Evolutionary conservation across 2,797 vertebrate species (phyloP), one percentile per base, ranked within the genome.

Genomic region (Gallirallus australis): DNA sequence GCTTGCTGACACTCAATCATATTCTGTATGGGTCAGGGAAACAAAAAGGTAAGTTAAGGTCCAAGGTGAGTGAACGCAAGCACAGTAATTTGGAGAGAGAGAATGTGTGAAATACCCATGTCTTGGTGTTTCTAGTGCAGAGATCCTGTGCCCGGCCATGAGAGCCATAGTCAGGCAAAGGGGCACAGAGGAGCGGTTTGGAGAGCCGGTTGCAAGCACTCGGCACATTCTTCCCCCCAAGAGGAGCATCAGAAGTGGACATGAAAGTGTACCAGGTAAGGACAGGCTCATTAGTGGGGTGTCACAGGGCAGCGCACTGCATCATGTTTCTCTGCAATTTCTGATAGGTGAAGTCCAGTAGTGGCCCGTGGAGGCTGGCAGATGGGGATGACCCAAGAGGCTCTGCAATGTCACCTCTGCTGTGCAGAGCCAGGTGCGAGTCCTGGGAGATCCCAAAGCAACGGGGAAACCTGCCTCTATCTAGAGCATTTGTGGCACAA

Each of bases 201-300:
- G 98, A 95, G 94, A 90, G 39, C 78, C 97, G 7, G 19, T 97
- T 21, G 96, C 94, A 30, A 97, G 93, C 48, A 95, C 75, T 82
- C 97, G 97, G 91, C 86, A 94, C 86, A 79, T 98, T 53, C 94
- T 98, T 68, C 91, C 95, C 42, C 98, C 97, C 5, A 86, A 86
- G 94, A 93, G 98, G 98, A 97, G 98, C 97, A 60, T 96, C 98
- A 61, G 98, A 98, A 95, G 97, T 97, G 2, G 94, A 98, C 66
- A 96, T 98, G 80, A 98, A 98, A 97, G 77, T 92, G 79, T 97
- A 92, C 54, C 98, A 98, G 98, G 98, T 98, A 97, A 96, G 75
- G 33, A 25, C 25, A 57, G 18, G 52, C 21, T 30, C 68, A 24
- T 42, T 17, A 15, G 12, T 23, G 15, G 31, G 28, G 8, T 1